Evolutionary conservation across 2,888 invertebrate species (phyloP).

Genomic region (Habrosyne pyritoides): DNA sequence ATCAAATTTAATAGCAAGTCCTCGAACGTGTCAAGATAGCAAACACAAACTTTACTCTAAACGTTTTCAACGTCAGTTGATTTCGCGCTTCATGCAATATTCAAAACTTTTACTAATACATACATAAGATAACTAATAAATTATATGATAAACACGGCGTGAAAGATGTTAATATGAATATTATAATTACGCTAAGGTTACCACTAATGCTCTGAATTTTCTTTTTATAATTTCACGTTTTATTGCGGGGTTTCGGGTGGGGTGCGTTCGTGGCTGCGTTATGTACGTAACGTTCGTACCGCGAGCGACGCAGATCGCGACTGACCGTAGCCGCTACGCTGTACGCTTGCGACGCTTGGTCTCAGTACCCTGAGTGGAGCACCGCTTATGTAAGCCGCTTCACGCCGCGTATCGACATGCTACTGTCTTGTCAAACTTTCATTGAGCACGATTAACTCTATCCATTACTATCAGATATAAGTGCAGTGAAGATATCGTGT

Average conservation of each 20-base stretch:
- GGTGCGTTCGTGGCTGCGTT: conserved; percentile 26
- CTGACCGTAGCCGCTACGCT: conserved; percentile 52
- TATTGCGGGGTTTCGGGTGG: conserved; percentile 12
- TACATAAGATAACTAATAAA: conserved; percentile 11
- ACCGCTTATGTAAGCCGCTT: conserved; percentile 42
- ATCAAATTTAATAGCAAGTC: not conserved
- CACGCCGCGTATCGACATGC: conserved; percentile 17
- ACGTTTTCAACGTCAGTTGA: conserved; percentile 32
- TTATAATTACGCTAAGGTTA: not conserved
- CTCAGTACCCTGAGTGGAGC: conserved; percentile 21
- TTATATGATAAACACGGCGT: not conserved
- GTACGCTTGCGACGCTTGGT: conserved; percentile 25
- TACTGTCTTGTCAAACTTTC: not conserved
- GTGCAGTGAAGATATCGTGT: not conserved
- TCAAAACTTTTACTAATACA: conserved; percentile 50
- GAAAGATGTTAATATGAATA: not conserved
- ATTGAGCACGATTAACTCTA: conserved; percentile 2
- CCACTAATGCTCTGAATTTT: conserved; percentile 3
- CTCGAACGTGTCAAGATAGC: conserved; percentile 11
- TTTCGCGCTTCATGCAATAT: conserved; percentile 59
- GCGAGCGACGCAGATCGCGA: conserved; percentile 59
- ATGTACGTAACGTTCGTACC: conserved; percentile 52
- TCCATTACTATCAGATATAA: not conserved
- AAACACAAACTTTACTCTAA: conserved; percentile 30
- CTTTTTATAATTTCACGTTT: not conserved